phyloP scores from a whole-genome alignment of 2,797 vertebrate genomes.

The Lindbergichthys nudifrons region DNA sequence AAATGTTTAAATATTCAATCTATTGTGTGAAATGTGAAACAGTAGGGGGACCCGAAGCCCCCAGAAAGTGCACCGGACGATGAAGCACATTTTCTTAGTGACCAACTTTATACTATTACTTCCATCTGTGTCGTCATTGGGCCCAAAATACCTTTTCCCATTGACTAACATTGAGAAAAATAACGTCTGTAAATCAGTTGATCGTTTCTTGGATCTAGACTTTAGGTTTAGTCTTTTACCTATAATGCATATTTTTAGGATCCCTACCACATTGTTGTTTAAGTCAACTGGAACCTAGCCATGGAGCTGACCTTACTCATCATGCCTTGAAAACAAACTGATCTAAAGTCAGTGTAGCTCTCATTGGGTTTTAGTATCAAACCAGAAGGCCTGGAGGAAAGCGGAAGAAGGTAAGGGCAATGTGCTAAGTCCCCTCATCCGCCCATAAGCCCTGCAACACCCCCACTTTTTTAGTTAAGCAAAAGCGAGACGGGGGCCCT shows the following conservation, averaged over 20 bases:
- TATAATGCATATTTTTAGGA: not conserved
- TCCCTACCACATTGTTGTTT: not conserved
- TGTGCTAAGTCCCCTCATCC: conserved; percentile 52
- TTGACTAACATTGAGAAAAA: no score
- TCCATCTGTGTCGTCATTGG: no score
- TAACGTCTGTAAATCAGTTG: no score
- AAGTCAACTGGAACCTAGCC: no score
- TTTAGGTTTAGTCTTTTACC: not conserved
- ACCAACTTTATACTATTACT: no score
- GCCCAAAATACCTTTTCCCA: no score
- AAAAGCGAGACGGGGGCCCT: conserved; percentile 48
- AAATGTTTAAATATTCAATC: not conserved
- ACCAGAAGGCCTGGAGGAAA: conserved; percentile 62
- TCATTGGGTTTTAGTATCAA: conserved; percentile 68
- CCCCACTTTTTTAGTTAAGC: conserved; percentile 48
- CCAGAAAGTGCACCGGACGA: no score
- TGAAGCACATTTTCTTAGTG: no score
- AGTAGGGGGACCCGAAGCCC: no score
- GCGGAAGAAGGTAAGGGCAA: conserved; percentile 37
- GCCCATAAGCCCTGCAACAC: conserved; percentile 53
- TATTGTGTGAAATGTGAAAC: not conserved
- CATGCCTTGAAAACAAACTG: conserved; percentile 52
- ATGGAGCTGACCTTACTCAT: conserved; percentile 13
- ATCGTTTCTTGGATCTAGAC: no score
- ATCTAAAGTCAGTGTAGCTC: conserved; percentile 63